These are phyloP conservation scores for Cantharis rustica DNA, from an alignment of 2,888 invertebrate species.

Conservation along the genomic window DNA sequence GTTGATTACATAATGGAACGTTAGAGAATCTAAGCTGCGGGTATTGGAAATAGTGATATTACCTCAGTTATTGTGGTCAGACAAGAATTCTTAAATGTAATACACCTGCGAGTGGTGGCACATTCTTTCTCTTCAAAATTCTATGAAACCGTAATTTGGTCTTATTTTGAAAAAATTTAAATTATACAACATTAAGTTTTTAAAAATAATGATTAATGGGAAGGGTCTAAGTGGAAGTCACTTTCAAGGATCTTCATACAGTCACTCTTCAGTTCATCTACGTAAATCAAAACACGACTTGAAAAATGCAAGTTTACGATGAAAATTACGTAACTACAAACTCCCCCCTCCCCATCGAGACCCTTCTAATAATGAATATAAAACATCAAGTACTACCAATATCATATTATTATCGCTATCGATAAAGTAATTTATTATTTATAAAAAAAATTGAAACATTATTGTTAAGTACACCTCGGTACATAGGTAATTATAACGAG, in stretches of 20 bases:
- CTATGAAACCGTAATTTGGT: background rate
- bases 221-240: background rate
- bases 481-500: background rate
- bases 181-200: background rate
- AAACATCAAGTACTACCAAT: background rate
- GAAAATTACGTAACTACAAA: background rate
- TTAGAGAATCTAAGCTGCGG: slow-evolving; percentile 15
- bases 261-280: background rate
- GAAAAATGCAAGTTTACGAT: background rate
- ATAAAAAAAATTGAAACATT: no score
- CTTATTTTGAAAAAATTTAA: background rate
- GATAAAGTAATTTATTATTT: background rate
- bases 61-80: slow-evolving; percentile 24
- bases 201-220: background rate
- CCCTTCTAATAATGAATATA: background rate
- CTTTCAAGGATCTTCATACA: background rate
- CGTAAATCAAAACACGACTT: background rate
- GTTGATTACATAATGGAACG: slow-evolving; percentile 4
- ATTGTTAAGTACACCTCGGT: no score
- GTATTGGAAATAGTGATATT: slow-evolving; percentile 19
- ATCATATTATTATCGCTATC: background rate
- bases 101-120: slow-evolving; percentile 20
- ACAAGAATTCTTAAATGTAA: slow-evolving; percentile 27
- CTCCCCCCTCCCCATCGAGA: background rate
- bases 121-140: background rate